These are phyloP conservation scores for Acleris laterana DNA, from an alignment of 2,888 invertebrate genomes.

Conservation along the genomic window DNA sequence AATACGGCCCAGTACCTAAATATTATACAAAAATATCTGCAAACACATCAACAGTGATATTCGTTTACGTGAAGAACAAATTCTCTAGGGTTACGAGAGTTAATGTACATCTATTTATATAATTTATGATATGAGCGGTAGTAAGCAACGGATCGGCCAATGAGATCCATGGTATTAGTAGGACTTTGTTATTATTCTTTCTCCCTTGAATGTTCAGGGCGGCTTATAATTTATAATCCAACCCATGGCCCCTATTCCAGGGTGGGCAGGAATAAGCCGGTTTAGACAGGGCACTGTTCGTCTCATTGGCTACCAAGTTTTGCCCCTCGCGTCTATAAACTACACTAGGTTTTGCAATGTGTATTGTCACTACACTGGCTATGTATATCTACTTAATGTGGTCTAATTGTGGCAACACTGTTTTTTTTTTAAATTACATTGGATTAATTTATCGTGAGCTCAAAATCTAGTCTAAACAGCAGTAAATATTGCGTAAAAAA, in stretches of 20 bases:
- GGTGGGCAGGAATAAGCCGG: too few species aligned
- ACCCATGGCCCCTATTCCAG: too few species aligned
- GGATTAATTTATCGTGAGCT: too few species aligned
- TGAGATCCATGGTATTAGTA: not conserved
- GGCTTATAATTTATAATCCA: too few species aligned
- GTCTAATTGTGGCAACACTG: too few species aligned
- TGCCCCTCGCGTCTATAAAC: not conserved
- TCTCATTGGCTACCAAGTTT: slow-evolving; percentile 3
- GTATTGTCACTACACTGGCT: too few species aligned
- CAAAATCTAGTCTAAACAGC: too few species aligned
- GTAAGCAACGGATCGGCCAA: slow-evolving; percentile 17
- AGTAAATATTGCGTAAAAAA: too few species aligned
- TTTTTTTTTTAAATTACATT: too few species aligned
- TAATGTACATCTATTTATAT: slow-evolving; percentile 21
- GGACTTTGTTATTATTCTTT: not conserved
- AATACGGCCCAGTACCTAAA: slow-evolving; percentile 57
- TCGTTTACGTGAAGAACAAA: slow-evolving; percentile 46
- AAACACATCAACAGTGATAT: slow-evolving; percentile 60
- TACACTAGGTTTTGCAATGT: slow-evolving; percentile 3
- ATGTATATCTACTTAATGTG: too few species aligned
- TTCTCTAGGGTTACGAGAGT: slow-evolving; percentile 35
- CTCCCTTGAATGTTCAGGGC: too few species aligned
- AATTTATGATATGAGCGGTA: slow-evolving; percentile 27
- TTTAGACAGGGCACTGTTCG: too few species aligned
- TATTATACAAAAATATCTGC: slow-evolving; percentile 65